Evolutionary conservation across 2,888 invertebrate species (phyloP), one percentile per base, ranked within the genome.

Genomic region (Myopa testacea): DNA sequence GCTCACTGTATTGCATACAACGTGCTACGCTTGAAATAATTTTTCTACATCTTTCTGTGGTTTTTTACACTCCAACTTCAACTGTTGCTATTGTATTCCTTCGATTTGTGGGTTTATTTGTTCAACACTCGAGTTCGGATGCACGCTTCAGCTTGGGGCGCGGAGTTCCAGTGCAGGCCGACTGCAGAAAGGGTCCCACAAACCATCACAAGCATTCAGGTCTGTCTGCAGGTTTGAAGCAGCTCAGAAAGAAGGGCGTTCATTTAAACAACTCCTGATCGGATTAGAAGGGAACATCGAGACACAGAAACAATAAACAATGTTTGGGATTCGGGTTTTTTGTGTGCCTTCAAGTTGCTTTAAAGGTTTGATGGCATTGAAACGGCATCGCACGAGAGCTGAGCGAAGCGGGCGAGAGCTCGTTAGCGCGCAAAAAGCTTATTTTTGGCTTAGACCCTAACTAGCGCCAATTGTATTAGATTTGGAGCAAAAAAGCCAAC

Each of bases 401-500:
- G 60, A 58, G 60, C 26, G 12, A 16, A 63, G 14, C 37, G 38
- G n/a, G 26, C n/a, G 26, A 19, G 58, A 69, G 69, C 26, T 75
- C 74, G 74, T 65, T 75, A 69, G 69, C 58, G 75, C 8, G 10
- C 12, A 62, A 65, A 68, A 7, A 45, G 40, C 75, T 38, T 40
- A 16, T 50, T 40, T 63, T 65, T 65, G 4, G 19, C 52, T 10
- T 12, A 65, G 40, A 62, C 75, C 58, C 14, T 52, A 65, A 63
- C 65, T 52, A 65, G 38, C 38, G 67, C 68, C 69, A 60, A 58
- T 75, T 75, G 75, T 68, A 68, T 60, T 60, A 75, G 69, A 75
- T 75, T 68, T 75, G 58, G 58, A 69, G 75, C 75, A 69, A 69
- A 65, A 75, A 65, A 63, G 37, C 19, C 3, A 10, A 69, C n/a